Percentiles rank a stretch among this genome's conserved stretches.
Conservation (phyloP, 2,113 vertebrate species). For the Thamnophis sirtalis region DNA sequence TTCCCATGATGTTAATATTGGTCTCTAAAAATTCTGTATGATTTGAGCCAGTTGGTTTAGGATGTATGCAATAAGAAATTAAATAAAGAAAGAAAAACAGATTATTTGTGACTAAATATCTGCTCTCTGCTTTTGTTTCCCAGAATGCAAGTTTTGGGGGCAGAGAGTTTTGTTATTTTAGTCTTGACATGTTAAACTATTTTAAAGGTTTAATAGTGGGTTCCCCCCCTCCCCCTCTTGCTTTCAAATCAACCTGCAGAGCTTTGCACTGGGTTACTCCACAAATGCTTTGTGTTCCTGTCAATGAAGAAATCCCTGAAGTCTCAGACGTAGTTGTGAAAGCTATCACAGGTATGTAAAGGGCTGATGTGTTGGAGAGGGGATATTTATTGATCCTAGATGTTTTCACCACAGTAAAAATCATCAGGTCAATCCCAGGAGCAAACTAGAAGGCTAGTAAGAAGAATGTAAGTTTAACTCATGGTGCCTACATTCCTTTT, state of each 20-base stretch:
- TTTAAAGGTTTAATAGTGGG: neutral
- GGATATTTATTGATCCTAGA: neutral
- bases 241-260: constrained; percentile 61
- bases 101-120: neutral
- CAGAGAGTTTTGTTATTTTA: neutral
- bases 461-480: neutral
- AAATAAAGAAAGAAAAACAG: neutral
- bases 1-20: neutral
- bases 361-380: neutral
- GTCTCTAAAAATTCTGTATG: neutral
- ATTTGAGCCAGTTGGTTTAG: neutral
- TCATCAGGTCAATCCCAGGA: neutral
- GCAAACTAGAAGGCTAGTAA: neutral
- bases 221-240: neutral
- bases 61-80: neutral
- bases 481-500: neutral
- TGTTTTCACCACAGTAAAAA: neutral
- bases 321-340: constrained; percentile 95
- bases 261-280: constrained; percentile 95
- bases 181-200: neutral
- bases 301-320: constrained; percentile 92
- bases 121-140: neutral
- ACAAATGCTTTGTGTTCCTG: constrained; percentile 93
- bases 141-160: neutral
- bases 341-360: constrained; percentile 91